Evolutionary conservation across 2,888 invertebrate species (phyloP), one percentile per base, ranked within the genome.

Genomic region (Trissolcus japonicus): DNA sequence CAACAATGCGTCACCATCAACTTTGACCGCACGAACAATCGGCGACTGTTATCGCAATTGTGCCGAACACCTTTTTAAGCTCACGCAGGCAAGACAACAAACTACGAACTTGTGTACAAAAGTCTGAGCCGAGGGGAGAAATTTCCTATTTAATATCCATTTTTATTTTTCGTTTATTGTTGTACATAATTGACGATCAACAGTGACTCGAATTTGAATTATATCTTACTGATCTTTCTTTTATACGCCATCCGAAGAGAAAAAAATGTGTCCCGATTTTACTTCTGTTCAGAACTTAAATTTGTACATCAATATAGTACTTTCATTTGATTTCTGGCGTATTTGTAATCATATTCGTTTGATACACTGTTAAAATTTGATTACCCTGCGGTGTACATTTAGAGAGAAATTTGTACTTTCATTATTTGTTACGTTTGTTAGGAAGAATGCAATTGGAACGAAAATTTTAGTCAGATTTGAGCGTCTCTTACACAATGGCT

Each of bases 1-100:
- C 84, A 85, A 84, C 81, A 82, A 83, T 72, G 79, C 80, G 79
- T 80, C 80, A 62, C 63, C 62, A 43, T 63, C 60, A 54, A 67
- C 67, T 50, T 29, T 56, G 62, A 69, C 65, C 69, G 63, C 65
- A 59, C 29, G 21, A 60, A 57, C 51, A 55, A 60, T 65, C 65
- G 21, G 60, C 35, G 53, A 72, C 65, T 54, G 57, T 51, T 54
- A 46, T 63, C 51, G 63, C 35, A 59, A 69, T 48, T 41, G 51
- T 66, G 57, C 57, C 55, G 74, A 48, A 67, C 55, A 67, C 53
- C n/a, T 48, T 48, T 57, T 51, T 62, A 76, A 76, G 76, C 67
- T 62, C 76, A 66, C 62, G 74, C 74, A 66, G 74, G 74, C 73
- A 73, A 73, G 66, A 74, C 67, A 67, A 63, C 65, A 72, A n/a